Conservation (phyloP, 2,113 vertebrate genomes). For the Pterophyllum scalare region DNA sequence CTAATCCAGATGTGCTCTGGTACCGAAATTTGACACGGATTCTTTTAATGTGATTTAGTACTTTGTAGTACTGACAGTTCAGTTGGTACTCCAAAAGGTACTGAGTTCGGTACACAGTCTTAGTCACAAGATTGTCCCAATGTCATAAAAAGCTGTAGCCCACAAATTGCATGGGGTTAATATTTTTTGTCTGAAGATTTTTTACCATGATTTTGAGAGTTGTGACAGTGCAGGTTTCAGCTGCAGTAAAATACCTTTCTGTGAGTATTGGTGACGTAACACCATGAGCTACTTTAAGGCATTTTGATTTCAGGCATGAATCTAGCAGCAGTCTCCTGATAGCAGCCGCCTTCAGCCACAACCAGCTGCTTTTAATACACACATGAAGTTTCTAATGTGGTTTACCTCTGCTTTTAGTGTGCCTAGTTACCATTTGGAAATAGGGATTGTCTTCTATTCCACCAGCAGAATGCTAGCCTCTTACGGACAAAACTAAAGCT, state of each 20-base stretch:
- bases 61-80: background rate
- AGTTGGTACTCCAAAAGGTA: background rate
- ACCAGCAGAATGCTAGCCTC: background rate
- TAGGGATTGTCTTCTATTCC: too few relatives aligned
- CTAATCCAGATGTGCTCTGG: background rate
- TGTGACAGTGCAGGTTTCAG: background rate
- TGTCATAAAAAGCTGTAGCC: background rate
- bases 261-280: background rate
- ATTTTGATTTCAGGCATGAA: too few relatives aligned
- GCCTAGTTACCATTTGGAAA: too few relatives aligned
- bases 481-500: background rate
- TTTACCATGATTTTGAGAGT: background rate
- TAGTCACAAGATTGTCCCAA: background rate
- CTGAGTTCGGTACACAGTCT: background rate
- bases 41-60: background rate
- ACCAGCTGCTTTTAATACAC: too few relatives aligned
- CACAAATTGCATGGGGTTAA: too few relatives aligned
- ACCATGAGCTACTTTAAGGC: background rate
- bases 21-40: background rate
- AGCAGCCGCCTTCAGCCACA: too few relatives aligned
- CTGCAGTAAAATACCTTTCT: background rate
- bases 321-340: background rate
- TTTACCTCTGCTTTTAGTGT: too few relatives aligned
- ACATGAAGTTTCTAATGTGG: too few relatives aligned
- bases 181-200: too few relatives aligned